These are phyloP conservation scores for Brachyhypopomus occidentalis DNA, from an alignment of 2,113 vertebrate genomes.

Conservation along the genomic window DNA sequence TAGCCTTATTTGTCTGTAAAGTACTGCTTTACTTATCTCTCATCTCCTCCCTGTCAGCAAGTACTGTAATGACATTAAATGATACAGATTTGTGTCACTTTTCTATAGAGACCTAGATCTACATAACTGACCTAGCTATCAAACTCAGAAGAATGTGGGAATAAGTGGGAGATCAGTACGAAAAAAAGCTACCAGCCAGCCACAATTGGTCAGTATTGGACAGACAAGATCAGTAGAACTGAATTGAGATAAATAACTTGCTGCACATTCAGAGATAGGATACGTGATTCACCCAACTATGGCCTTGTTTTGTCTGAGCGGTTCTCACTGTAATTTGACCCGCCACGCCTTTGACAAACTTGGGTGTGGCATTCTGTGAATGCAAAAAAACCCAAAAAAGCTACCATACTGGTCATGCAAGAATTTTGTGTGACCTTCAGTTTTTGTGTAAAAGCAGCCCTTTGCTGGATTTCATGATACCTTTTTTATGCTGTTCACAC, in stretches of 20 bases:
- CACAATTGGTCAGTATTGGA: too few relatives aligned
- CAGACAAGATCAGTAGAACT: too few relatives aligned
- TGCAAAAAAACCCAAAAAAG: slow-evolving; percentile 25
- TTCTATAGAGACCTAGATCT: not conserved
- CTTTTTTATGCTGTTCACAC: not conserved
- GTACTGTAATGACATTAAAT: too few relatives aligned
- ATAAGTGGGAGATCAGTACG: too few relatives aligned
- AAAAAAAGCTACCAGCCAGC: too few relatives aligned
- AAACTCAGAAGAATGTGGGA: too few relatives aligned
- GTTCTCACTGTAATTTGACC: not conserved
- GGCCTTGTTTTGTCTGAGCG: too few relatives aligned
- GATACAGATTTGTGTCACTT: too few relatives aligned
- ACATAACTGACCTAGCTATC: not conserved
- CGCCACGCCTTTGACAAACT: slow-evolving; percentile 8
- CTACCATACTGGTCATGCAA: slow-evolving; percentile 21
- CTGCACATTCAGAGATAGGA: not conserved
- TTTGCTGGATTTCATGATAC: not conserved
- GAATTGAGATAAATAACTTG: not conserved
- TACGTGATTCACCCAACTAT: not conserved
- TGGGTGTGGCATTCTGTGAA: slow-evolving; percentile 36
- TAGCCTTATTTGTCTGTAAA: too few relatives aligned
- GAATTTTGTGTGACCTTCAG: slow-evolving; percentile 3
- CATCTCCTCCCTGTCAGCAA: too few relatives aligned
- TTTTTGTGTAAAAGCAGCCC: slow-evolving; percentile 15
- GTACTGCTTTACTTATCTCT: too few relatives aligned